Evolutionary conservation across 2,888 invertebrate species (phyloP).

Genomic region (Gibbula magus): DNA sequence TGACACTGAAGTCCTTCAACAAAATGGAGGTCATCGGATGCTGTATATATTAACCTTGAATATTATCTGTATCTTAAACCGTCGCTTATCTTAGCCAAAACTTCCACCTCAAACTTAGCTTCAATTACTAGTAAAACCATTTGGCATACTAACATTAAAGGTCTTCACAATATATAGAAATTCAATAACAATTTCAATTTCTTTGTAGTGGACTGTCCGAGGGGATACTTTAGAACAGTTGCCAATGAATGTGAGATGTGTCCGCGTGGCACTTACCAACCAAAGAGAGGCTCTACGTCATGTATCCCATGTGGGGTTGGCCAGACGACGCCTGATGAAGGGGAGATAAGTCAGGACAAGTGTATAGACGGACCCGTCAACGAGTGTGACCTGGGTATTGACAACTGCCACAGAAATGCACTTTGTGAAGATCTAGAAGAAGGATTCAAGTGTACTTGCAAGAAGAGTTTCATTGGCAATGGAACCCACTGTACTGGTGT

Average conservation of each 20-base stretch:
- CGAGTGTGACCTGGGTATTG: constrained; percentile 50
- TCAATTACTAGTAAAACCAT: too few relatives aligned
- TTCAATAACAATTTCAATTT: constrained; percentile 1
- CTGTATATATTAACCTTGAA: too few relatives aligned
- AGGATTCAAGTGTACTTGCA: constrained; percentile 56
- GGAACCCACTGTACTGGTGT: constrained; percentile 51
- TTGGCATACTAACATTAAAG: too few relatives aligned
- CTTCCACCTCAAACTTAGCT: neutral
- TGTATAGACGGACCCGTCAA: constrained; percentile 54
- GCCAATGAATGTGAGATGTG: constrained; percentile 55
- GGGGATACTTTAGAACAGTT: constrained; percentile 44
- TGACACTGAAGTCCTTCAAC: too few relatives aligned
- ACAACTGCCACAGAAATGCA: constrained; percentile 52
- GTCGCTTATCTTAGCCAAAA: too few relatives aligned
- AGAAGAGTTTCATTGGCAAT: constrained; percentile 50
- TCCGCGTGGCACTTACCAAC: constrained; percentile 58
- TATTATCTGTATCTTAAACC: too few relatives aligned
- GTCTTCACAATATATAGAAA: neutral
- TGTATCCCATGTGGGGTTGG: constrained; percentile 58
- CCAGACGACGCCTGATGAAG: constrained; percentile 49
- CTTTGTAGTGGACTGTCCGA: constrained; percentile 55
- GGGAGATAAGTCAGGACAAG: constrained; percentile 38
- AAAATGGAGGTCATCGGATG: too few relatives aligned
- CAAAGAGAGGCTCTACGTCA: constrained; percentile 38
- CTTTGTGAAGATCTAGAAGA: constrained; percentile 47